Base-by-base conservation (phyloP, 1,140 invertebrate genomes). In the Diorhabda elongata region DNA sequence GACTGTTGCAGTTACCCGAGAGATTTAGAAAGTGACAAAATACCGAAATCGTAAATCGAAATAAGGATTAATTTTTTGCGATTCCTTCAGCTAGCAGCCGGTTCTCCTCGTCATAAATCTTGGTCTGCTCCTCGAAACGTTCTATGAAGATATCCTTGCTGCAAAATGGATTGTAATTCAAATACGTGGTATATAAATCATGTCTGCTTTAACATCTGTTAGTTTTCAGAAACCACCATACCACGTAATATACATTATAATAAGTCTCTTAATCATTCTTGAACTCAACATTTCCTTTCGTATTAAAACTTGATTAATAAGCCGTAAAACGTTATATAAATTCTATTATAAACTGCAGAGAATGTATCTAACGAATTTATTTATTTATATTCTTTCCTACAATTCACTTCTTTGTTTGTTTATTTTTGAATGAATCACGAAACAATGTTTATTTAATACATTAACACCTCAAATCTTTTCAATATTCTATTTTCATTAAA, bases 181-280 rank as follows among this genome's bases (percentile, higher is more conserved):
- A 71, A 74, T 75, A 69, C 66, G 60, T 66, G 44, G 41, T 7
- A 66, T 52, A 73, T 75, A 75, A 75, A 75, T 75, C 74, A 75
- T 75, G 58, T 65, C 66, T 6, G 47, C 52, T 68, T 60, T 67
- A 74, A 70, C 74, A 75, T 75, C 74, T 75, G 74, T 69, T 75
- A 68, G 72, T 71, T 75, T 75, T 73, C 74, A 70, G 74, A 60
- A 69, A 70, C 71, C 71, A n/a, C 47, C n/a, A n/a, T n/a, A n/a
- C 47, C 47, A 2, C 47, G 47, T 52, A 52, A 52, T 71, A 67
- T 71, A 57, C 69, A 68, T 70, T 67, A 71, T 71, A 71, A 71
- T 73, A 75, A 71, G 71, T 59, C 72, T 73, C 69, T 75, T 75
- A 75, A 75, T 75, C 72, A 75, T 75, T 75, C 69, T 8, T 6